Base-by-base conservation (phyloP, 2,797 vertebrate genomes). In the Falco columbarius region DNA sequence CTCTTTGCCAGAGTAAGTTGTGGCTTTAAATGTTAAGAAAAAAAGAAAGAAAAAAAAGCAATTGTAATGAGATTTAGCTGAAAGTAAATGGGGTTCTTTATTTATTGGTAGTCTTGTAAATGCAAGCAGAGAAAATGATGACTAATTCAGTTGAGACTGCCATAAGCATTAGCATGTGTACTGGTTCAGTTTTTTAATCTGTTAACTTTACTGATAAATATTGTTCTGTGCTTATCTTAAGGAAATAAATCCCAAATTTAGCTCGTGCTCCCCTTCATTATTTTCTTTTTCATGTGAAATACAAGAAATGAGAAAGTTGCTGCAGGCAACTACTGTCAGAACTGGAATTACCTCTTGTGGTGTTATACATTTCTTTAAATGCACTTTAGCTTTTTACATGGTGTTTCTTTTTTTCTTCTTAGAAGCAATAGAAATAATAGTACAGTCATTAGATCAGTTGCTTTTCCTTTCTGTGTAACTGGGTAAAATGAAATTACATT, bases 1-100 rank as follows among this genome's bases (percentile, higher is more conserved):
- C 98, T 99, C 99, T 19, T 98, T 95, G 62, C 90, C 97, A 82
- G 24, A 58, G 98, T 99, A 93, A 98, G 98, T 98, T 59, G 32
- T 38, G 86, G 5, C 18, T 62, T 83, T 85, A 42, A 63, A 46
- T 36, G 30, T 40, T 59, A 12, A 29, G 46, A 65, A 76, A 70
- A 12, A 29, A 52, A 65, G 67, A 70, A 47, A 40, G 9, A 14
- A 68, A 85, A 54, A 14, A 68, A 85, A 54, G 42, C 12, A 84
- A 23, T 38, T 40, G 6, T 63, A 54, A 40, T 52, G 20, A 44
- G 9, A 19, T 56, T 72, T 62, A 34, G 20, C 46, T 65, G 62
- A 38, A 70, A 77, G 54, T 59, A 93, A 90, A 68, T 30, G 76
- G 38, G 47, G 42, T 55, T 89, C 29, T 44, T 70, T n/a, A 27